Evolutionary conservation across 2,888 invertebrate genomes (phyloP).

Genomic region (Drepanosiphum platanoidis): DNA sequence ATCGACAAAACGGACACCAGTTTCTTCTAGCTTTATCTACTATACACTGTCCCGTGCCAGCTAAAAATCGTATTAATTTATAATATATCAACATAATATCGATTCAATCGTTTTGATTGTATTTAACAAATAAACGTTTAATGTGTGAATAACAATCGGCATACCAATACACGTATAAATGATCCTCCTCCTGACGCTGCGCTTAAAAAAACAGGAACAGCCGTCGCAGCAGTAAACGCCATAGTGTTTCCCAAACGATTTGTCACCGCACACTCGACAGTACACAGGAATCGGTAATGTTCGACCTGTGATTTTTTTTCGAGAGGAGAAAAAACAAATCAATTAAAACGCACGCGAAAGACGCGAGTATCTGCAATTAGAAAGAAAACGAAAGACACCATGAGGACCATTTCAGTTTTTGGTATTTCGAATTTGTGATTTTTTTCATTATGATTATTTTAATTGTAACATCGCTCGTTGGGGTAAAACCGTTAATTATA

Average conservation of each 20-base stretch:
- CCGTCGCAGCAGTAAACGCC: constrained; percentile 88
- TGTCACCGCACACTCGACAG: constrained; percentile 84
- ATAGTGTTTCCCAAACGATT: constrained; percentile 85
- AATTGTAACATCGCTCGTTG: too few species aligned
- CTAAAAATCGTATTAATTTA: too few species aligned
- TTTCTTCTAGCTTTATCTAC: constrained; percentile 85
- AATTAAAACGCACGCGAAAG: neutral
- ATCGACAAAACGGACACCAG: constrained; percentile 87
- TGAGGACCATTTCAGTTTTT: too few species aligned
- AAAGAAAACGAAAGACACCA: too few species aligned
- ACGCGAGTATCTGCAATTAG: too few species aligned
- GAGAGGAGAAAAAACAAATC: neutral
- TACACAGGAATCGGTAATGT: constrained; percentile 75
- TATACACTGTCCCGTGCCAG: constrained; percentile 78
- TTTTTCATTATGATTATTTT: too few species aligned
- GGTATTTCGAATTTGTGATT: too few species aligned
- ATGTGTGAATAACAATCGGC: constrained; percentile 65
- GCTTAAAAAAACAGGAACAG: constrained; percentile 89
- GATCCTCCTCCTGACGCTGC: constrained; percentile 79
- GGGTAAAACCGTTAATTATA: too few species aligned
- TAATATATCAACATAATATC: too few species aligned
- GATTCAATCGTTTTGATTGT: too few species aligned
- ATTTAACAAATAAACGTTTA: too few species aligned
- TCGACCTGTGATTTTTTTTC: constrained; percentile 68
- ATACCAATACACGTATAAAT: constrained; percentile 82